Percentiles rank a stretch among this genome's conserved stretches.
Conservation (phyloP, 2,113 vertebrate species). For the Ancistrus triradiatus region DNA sequence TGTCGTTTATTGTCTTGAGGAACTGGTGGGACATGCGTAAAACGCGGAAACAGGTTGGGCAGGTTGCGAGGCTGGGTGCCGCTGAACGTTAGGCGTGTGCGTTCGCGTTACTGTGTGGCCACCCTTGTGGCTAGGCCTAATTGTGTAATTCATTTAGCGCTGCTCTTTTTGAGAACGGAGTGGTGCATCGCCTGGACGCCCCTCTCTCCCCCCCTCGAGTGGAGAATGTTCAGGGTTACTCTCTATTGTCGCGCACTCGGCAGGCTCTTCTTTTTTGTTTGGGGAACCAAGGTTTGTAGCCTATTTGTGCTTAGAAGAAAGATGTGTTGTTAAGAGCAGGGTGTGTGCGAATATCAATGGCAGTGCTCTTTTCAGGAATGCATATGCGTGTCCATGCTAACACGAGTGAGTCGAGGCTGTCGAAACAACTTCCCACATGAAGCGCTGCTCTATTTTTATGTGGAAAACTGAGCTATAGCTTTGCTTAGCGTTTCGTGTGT, state of each 20-base stretch:
- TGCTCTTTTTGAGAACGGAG: conserved; percentile 37
- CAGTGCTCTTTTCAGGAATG: neutral
- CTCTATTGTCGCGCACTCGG: conserved; percentile 40
- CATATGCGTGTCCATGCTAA: no score
- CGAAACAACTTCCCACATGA: neutral
- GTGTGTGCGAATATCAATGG: conserved; percentile 4
- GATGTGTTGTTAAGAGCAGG: conserved; percentile 5
- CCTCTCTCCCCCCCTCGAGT: conserved; percentile 28
- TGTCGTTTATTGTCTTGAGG: no score
- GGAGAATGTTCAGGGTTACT: conserved; percentile 42
- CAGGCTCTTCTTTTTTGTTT: conserved; percentile 31
- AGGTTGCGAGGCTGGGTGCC: neutral
- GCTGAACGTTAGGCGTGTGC: conserved; percentile 20
- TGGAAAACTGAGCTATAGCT: neutral
- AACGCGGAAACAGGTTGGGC: neutral
- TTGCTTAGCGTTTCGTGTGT: conserved; percentile 18
- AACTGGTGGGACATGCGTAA: no score
- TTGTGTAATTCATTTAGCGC: conserved; percentile 42
- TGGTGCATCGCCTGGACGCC: conserved; percentile 23
- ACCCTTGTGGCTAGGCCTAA: conserved; percentile 31
- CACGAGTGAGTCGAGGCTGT: no score
- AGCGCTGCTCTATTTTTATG: neutral
- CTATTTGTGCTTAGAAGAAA: conserved; percentile 29
- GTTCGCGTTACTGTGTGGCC: conserved; percentile 9
- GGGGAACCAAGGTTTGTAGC: conserved; percentile 42